phyloP scores from a whole-genome alignment of 2,888 invertebrate genomes.

The Stenoptilia bipunctidactyla region DNA sequence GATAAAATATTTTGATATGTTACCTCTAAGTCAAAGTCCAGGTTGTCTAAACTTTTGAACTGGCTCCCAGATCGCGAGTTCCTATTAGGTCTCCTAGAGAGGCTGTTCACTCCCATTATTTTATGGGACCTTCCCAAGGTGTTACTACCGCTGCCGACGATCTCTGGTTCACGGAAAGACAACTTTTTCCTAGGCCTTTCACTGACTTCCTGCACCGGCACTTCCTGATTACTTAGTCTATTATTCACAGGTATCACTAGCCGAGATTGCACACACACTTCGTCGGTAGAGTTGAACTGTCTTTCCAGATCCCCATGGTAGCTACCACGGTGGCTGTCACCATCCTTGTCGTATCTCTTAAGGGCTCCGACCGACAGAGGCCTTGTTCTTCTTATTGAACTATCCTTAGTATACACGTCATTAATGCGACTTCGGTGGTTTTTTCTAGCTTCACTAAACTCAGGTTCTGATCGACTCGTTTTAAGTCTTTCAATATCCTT shows the following conservation, averaged over 20 bases:
- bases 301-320: conserved; percentile 34
- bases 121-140: conserved; percentile 51
- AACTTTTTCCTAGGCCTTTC: conserved; percentile 86
- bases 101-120: conserved; percentile 55
- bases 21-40: conserved; percentile 74
- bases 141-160: conserved; percentile 52
- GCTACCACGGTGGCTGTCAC: conserved; percentile 29
- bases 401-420: conserved; percentile 27
- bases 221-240: conserved; percentile 42
- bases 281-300: conserved; percentile 45
- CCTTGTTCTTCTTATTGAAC: conserved; percentile 29
- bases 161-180: conserved; percentile 89
- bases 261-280: conserved; percentile 52
- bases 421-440: conserved; percentile 44
- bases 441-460: conserved; percentile 43
- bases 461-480: conserved; percentile 48
- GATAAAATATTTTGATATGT: too few relatives aligned
- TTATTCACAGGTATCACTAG: conserved; percentile 49
- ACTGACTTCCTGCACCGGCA: conserved; percentile 34
- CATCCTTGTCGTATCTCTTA: conserved; percentile 41
- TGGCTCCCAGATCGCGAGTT: conserved; percentile 37
- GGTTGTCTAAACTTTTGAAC: conserved; percentile 67
- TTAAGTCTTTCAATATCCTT: conserved; percentile 47
- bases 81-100: conserved; percentile 36
- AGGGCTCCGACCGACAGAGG: conserved; percentile 51